Base-by-base conservation (phyloP, 2,888 invertebrate species). In the Papilio protenor region DNA sequence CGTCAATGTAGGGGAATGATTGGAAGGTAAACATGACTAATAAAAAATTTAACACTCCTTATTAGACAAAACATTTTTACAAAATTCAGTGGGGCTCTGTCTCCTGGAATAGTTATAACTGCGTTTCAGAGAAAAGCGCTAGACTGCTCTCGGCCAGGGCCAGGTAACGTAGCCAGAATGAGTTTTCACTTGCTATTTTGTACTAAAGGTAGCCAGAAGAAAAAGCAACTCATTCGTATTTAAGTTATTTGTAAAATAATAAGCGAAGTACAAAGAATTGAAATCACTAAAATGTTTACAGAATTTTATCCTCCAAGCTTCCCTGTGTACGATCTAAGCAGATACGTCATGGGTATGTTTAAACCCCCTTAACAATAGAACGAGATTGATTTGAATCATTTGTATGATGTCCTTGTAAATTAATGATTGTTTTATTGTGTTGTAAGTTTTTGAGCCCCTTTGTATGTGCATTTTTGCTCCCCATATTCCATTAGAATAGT, bases 301-400 rank as follows among this genome's bases (percentile, higher is more conserved):
- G 93, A 92, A 85, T 88, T 88, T 84, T 91, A 85, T 80, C 89
- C 88, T 82, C 88, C 90, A 80, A 87, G 87, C 84, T 88, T 87
- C 82, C 89, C 87, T 74, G 90, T 87, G 81, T 89, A 88, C 83
- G 87, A 90, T 84, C 85, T 92, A 84, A 89, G 87, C 80, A 88
- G 88, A 85, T 88, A 86, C 81, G 88, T 94, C 79, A 89, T 92
- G 87, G 93, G 94, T 94, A 93, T 88, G 92, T 87, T 75, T 66
- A 84, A 84, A 78, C 79, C 81, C 81, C 83, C 70, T 47, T 75
- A 73, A 75, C 47, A 75, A 66, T 75, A 76, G 72, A 77, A 79
- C 72, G 45, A 73, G 78, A 78, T 77, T 81, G 77, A 73, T 78
- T 23, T 49, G 11, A 73, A 16, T 77, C 21, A 71, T 77, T 76